Percentiles rank a stretch among this genome's conserved stretches.
phyloP scores from a whole-genome alignment of 2,797 vertebrate genomes.

The Morelia viridis region DNA sequence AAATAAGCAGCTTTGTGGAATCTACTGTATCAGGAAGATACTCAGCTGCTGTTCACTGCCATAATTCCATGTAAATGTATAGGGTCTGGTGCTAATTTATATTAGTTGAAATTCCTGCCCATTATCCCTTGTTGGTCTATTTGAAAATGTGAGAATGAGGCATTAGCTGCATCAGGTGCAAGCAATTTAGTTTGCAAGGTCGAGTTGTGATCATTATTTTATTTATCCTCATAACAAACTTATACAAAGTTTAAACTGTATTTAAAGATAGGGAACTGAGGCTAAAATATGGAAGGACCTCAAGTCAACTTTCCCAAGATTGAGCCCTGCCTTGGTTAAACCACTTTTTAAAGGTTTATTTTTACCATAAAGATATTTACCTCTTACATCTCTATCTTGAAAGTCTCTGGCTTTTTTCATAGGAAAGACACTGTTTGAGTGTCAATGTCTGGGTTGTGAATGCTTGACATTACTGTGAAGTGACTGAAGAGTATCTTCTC shows the following conservation, averaged over 20 bases:
- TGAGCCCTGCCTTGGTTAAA: not conserved
- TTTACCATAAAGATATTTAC: not conserved
- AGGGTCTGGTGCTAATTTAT: constrained; percentile 8
- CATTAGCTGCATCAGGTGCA: not conserved
- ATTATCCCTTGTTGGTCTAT: not conserved
- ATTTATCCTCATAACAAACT: not conserved
- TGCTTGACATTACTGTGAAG: constrained; percentile 6
- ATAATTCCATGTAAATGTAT: constrained; percentile 10
- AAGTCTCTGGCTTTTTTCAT: not conserved
- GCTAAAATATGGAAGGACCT: not conserved
- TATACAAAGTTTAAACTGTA: not conserved
- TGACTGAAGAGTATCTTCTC: constrained; percentile 1
- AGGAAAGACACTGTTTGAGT: not conserved
- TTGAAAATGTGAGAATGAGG: not conserved
- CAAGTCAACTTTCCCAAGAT: not conserved
- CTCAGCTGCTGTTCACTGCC: not conserved
- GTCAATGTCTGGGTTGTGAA: not conserved
- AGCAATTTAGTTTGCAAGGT: not conserved
- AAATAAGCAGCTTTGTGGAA: constrained; percentile 6
- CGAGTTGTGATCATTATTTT: not conserved
- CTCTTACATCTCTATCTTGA: not conserved
- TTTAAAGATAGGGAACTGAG: not conserved
- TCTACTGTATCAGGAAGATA: constrained; percentile 22
- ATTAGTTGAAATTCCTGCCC: not conserved
- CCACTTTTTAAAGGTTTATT: not conserved